Conservation (phyloP, 2,797 vertebrate species). For the Bradypodion ventrale region DNA sequence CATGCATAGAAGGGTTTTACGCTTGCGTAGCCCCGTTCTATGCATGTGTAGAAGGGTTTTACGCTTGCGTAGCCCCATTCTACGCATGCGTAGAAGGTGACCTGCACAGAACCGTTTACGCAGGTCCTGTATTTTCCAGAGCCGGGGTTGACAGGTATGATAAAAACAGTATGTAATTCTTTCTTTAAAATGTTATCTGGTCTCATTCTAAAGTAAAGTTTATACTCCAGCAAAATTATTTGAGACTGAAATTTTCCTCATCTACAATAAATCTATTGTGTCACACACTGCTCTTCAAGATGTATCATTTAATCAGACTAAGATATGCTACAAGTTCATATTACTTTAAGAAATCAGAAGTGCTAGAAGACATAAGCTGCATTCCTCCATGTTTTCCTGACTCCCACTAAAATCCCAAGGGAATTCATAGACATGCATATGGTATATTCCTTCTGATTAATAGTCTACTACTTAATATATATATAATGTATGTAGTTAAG, state of each 20-base stretch:
- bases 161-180: no score
- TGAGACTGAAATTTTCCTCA: background rate
- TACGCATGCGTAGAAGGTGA: no score
- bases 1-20: no score
- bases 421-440: conserved; percentile 7
- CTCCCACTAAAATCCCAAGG: background rate
- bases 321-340: background rate
- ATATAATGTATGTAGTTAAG: conserved; percentile 2
- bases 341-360: background rate
- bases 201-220: background rate
- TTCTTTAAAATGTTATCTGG: no score
- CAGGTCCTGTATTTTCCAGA: no score
- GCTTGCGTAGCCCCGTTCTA: no score
- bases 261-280: background rate
- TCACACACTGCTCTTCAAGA: background rate
- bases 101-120: no score
- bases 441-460: conserved; percentile 25
- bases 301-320: background rate
- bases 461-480: background rate
- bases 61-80: no score
- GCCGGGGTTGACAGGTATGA: no score
- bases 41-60: no score
- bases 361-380: background rate
- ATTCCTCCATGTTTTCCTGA: background rate
- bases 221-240: background rate